These are phyloP conservation scores for Aldabrachelys gigantea DNA, from an alignment of 2,113 vertebrate genomes.

Conservation along the genomic window DNA sequence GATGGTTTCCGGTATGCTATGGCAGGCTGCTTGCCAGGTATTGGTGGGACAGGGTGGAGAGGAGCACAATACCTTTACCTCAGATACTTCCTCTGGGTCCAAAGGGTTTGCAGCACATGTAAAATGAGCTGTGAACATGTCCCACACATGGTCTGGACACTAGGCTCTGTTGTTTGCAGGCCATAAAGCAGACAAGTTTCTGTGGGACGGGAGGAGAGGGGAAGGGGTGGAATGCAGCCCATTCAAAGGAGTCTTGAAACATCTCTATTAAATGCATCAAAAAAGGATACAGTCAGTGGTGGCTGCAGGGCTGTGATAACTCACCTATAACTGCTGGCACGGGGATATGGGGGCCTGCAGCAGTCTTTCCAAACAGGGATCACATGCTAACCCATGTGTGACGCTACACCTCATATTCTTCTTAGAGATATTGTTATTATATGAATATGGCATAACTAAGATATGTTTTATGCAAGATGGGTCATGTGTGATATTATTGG, in stretches of 20 bases:
- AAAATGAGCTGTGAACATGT: neutral
- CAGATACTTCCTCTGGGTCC: neutral
- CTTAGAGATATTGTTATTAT: no score
- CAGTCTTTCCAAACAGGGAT: neutral
- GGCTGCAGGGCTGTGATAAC: neutral
- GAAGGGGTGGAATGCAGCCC: neutral
- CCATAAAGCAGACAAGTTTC: neutral
- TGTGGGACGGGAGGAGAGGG: neutral
- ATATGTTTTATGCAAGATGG: no score
- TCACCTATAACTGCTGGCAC: neutral
- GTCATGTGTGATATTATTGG: no score
- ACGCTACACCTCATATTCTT: no score
- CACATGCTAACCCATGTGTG: no score
- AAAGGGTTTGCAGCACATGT: neutral
- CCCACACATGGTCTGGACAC: neutral
- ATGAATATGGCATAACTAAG: no score
- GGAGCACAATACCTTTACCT: neutral
- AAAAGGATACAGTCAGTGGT: neutral
- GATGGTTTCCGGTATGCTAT: neutral
- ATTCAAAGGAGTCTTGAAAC: neutral
- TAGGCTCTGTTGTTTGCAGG: neutral
- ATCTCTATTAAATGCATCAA: neutral
- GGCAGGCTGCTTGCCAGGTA: neutral
- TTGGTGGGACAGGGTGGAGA: neutral
- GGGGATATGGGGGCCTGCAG: neutral